Percentiles rank a stretch among this genome's conserved stretches.
Conservation (phyloP, 2,797 vertebrate genomes). For the Acanthurus lineatus region DNA sequence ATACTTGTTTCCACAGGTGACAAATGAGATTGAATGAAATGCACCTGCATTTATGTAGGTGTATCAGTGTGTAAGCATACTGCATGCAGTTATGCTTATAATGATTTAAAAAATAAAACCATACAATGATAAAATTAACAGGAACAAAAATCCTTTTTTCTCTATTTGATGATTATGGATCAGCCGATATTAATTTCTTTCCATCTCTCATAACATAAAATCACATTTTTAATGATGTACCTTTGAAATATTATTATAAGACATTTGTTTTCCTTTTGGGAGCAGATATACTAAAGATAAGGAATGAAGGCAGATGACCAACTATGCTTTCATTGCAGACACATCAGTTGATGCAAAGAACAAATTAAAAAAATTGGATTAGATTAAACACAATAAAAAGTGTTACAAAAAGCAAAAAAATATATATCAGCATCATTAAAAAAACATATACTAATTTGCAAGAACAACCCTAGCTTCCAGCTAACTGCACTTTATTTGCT, state of each 20-base stretch:
- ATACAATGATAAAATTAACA: too few relatives aligned
- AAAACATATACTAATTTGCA: background rate
- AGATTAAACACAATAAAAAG: background rate
- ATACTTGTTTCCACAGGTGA: conserved; percentile 36
- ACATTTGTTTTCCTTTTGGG: too few relatives aligned
- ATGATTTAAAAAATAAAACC: too few relatives aligned
- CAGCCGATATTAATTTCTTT: background rate
- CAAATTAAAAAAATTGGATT: background rate
- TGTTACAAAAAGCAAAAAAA: background rate
- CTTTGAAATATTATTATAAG: too few relatives aligned
- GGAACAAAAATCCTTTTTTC: background rate
- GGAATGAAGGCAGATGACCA: too few relatives aligned
- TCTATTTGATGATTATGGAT: background rate
- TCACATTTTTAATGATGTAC: too few relatives aligned
- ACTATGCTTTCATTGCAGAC: too few relatives aligned
- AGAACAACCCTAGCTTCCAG: background rate
- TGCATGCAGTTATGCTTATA: background rate
- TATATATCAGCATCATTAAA: background rate
- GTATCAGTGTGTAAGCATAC: background rate
- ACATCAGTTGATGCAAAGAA: background rate
- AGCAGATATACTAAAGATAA: too few relatives aligned
- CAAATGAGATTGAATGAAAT: conserved; percentile 18
- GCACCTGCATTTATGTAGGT: conserved; percentile 9
- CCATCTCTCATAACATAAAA: background rate
- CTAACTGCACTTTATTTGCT: background rate